Evolutionary conservation across 2,888 invertebrate genomes (phyloP).

Genomic region (Cryptophagus acutangulus): DNA sequence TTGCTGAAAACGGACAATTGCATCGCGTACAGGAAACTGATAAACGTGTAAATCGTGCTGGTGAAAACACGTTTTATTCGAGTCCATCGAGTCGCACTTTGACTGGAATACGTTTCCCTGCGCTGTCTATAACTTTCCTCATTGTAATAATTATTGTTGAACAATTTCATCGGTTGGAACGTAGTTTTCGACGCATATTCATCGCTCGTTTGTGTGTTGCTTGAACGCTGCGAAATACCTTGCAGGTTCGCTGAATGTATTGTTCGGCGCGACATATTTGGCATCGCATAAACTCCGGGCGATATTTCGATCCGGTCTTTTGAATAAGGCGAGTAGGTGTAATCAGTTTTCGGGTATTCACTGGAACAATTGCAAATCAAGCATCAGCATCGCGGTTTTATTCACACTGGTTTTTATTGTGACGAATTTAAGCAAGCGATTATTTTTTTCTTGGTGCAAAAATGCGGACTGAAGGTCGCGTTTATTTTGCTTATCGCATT

Average conservation of each 20-base stretch:
- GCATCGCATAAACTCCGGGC: slow-evolving; percentile 76
- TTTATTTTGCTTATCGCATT: too few species aligned
- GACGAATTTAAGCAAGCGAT: neutral
- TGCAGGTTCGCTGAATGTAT: slow-evolving; percentile 42
- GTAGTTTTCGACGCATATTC: neutral
- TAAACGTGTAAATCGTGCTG: slow-evolving; percentile 10
- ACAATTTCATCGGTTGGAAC: slow-evolving; percentile 19
- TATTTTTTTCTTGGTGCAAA: too few species aligned
- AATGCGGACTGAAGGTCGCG: too few species aligned
- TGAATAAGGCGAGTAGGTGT: slow-evolving; percentile 81
- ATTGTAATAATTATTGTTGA: slow-evolving; percentile 27
- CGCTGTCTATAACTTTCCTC: slow-evolving; percentile 18
- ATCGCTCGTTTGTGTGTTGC: slow-evolving; percentile 36
- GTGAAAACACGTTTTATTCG: neutral
- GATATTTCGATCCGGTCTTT: slow-evolving; percentile 74
- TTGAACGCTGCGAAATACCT: slow-evolving; percentile 32
- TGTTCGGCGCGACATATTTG: slow-evolving; percentile 82
- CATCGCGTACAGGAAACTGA: slow-evolving; percentile 16
- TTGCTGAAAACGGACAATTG: slow-evolving; percentile 34
- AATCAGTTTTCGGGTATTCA: slow-evolving; percentile 85
- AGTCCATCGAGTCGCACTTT: slow-evolving; percentile 9
- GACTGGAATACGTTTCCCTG: slow-evolving; percentile 14
- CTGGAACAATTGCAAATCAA: too few species aligned
- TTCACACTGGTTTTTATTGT: too few species aligned
- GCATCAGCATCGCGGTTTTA: too few species aligned